Evolutionary conservation across 2,888 invertebrate species (phyloP).

Genomic region (Pollenia griseotomentosa): DNA sequence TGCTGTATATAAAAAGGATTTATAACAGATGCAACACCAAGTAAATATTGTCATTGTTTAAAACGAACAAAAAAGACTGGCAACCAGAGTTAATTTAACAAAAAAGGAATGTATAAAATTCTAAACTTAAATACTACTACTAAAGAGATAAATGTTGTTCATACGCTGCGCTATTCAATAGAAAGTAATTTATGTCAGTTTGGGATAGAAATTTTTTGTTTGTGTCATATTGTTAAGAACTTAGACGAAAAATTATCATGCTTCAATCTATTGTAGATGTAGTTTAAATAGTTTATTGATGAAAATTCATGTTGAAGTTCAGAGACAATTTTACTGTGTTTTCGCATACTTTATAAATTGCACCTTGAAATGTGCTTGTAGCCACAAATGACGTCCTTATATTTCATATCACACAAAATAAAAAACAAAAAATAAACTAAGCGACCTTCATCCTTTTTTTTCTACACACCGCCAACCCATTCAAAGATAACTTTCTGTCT

Average conservation of each 20-base stretch:
- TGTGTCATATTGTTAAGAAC: neutral
- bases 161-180: too few species aligned
- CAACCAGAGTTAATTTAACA: neutral
- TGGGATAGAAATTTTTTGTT: neutral
- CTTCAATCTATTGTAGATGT: too few species aligned
- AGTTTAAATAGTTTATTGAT: too few species aligned
- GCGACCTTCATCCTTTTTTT: conserved; percentile 29
- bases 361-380: conserved; percentile 28
- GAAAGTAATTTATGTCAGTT: too few species aligned
- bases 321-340: too few species aligned
- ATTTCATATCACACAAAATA: conserved; percentile 1
- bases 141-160: too few species aligned
- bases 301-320: too few species aligned
- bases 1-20: conserved; percentile 40
- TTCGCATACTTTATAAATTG: neutral
- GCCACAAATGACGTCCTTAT: conserved; percentile 9
- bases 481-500: neutral
- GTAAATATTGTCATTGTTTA: conserved; percentile 23
- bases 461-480: conserved; percentile 10
- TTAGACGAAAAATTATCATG: too few species aligned
- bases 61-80: conserved; percentile 9
- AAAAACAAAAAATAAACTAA: neutral
- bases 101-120: neutral
- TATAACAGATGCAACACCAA: conserved; percentile 37
- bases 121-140: too few species aligned